A percentile compares a stretch with the other conserved stretches of the same genome.
Conservation (phyloP, 2,888 invertebrate genomes). For the Noctua comes region DNA sequence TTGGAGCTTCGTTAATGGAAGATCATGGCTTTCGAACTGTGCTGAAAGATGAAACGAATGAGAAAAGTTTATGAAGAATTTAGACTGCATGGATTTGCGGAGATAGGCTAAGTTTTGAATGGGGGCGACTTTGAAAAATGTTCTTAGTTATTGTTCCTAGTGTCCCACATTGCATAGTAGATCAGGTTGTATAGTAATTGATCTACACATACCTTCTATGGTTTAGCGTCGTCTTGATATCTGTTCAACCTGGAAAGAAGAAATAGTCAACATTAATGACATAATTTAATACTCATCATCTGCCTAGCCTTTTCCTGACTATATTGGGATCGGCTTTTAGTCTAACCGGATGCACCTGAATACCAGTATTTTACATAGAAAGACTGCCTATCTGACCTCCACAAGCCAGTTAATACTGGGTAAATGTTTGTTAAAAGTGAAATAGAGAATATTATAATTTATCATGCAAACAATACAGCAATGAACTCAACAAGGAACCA, state of each 20-base stretch:
- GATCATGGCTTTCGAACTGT: slow-evolving; percentile 50
- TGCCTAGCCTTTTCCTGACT: not conserved
- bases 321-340: not conserved
- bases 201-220: slow-evolving; percentile 39
- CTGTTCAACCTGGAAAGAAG: slow-evolving; percentile 37
- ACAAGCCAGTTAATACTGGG: no score
- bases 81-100: slow-evolving; percentile 46
- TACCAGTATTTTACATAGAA: no score
- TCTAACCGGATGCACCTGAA: no score
- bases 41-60: slow-evolving; percentile 55
- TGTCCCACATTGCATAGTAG: not conserved
- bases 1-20: slow-evolving; percentile 61
- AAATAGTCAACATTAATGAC: slow-evolving; percentile 8
- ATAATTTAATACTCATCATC: not conserved
- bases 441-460: no score
- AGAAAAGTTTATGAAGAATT: slow-evolving; percentile 59
- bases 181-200: not conserved
- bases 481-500: no score
- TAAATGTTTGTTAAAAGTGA: no score
- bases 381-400: no score
- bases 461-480: no score
- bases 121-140: not conserved
- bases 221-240: slow-evolving; percentile 5
- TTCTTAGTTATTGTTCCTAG: not conserved
- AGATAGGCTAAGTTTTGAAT: slow-evolving; percentile 27